Evolutionary conservation across 2,888 invertebrate genomes (phyloP).

Genomic region (Noctua janthina): DNA sequence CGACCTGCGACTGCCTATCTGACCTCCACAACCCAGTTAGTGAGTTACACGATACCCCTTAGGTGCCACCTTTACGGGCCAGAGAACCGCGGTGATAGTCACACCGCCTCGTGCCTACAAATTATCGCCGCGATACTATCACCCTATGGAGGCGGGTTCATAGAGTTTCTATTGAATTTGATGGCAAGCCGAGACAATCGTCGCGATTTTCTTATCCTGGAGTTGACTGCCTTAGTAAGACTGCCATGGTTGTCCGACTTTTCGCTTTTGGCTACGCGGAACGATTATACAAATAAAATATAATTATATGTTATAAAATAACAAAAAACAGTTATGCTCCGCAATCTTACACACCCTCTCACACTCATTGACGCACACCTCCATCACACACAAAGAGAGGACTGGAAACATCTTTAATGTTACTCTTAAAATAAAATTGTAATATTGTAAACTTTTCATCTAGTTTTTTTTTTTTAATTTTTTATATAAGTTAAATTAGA

Average conservation of each 20-base stretch:
- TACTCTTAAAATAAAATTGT: no score
- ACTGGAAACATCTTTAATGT: no score
- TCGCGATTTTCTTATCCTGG: neutral
- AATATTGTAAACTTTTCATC: no score
- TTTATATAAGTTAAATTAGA: no score
- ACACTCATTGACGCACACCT: no score
- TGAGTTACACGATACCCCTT: neutral
- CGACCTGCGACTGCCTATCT: neutral
- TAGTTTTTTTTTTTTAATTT: no score
- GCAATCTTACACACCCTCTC: no score
- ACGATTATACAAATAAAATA: no score
- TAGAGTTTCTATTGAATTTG: neutral
- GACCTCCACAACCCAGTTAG: neutral
- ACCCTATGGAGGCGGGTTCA: neutral
- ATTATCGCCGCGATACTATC: neutral
- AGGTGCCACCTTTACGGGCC: neutral
- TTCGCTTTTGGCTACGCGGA: neutral
- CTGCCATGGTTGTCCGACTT: neutral
- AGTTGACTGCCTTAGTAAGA: neutral
- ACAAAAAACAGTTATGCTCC: no score
- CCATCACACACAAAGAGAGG: no score
- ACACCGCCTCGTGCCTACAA: neutral
- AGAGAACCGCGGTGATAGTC: neutral
- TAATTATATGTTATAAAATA: no score
- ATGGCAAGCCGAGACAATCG: neutral